Evolutionary conservation across 1,140 invertebrate genomes (phyloP), one percentile per base, ranked within the genome.

Genomic region (Prorops nasuta): DNA sequence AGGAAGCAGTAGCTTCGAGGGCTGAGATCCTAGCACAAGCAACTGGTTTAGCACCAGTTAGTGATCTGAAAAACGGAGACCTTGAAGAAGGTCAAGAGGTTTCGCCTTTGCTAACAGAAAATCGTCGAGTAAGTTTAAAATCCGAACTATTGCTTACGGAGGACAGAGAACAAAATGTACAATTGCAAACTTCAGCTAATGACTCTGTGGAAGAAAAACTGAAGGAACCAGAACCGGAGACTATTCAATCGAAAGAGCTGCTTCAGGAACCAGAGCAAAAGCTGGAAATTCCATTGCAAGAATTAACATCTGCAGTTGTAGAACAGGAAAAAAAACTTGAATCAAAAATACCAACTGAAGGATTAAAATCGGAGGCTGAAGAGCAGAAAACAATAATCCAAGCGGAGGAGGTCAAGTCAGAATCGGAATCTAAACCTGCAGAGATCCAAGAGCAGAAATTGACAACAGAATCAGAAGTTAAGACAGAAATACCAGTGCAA

Each of bases 1-100:
- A 64, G 3, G 66, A 74, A 48, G 65, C 65, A n/a, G 83, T 83
- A 41, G 82, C 84, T 49, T 81, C 81, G 21, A 20, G 55, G 47
- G 54, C 58, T 7, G 58, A 64, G 45, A 37, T 51, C 18, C 42
- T 47, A 3, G 28, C 60, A 34, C 53, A 59, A 36, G 16, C 31
- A 36, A 14, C 36, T 28, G n/a, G 41, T 42, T 28, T 31, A 14
- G 7, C 44, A 6, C 49, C 49, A 31, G 36, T 58, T 8, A 60
- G 50, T 24, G 43, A 46, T n/a, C n/a, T n/a, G n/a, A n/a, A n/a
- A n/a, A n/a, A n/a, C n/a, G n/a, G n/a, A n/a, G n/a, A n/a, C n/a
- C n/a, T n/a, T n/a, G n/a, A n/a, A 28, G 24, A 28, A 28, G 24
- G 24, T 6, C 4, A 28, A 10, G 24, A 8, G n/a, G 38, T 7